A percentile compares a stretch with the other conserved stretches of the same genome.
Conservation (phyloP, 2,113 vertebrate genomes). For the Cathartes aura region DNA sequence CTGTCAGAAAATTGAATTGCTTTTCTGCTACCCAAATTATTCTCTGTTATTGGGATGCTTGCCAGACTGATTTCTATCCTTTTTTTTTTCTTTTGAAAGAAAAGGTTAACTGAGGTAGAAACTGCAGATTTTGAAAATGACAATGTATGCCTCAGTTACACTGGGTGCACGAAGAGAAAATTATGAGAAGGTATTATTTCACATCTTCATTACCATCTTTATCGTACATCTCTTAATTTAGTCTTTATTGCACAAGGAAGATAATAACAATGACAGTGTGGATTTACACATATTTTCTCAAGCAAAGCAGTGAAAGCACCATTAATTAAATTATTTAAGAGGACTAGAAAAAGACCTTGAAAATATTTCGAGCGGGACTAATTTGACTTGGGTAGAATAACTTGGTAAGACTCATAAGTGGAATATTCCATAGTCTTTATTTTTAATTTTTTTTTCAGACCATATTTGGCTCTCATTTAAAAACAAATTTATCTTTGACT, state of each 20-base stretch:
- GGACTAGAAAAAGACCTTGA: neutral
- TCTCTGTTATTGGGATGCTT: constrained; percentile 32
- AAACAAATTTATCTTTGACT: neutral
- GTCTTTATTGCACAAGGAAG: neutral
- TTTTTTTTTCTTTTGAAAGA: neutral
- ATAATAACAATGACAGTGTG: neutral
- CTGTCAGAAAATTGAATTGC: constrained; percentile 56
- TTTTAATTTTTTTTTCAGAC: neutral
- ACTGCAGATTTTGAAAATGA: constrained; percentile 43
- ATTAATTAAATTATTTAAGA: neutral
- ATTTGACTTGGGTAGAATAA: neutral
- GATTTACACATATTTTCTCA: neutral
- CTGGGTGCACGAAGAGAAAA: neutral
- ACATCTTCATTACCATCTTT: neutral
- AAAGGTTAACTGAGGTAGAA: constrained; percentile 66
- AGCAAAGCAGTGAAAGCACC: neutral
- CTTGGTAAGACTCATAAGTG: neutral
- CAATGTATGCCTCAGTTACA: neutral
- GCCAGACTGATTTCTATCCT: neutral
- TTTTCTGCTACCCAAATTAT: constrained; percentile 54
- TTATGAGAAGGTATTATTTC: neutral
- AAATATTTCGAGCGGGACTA: neutral
- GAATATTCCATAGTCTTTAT: neutral
- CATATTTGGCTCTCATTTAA: neutral
- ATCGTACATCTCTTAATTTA: neutral